Percentiles rank a stretch among this genome's conserved stretches.
Conservation (phyloP, 2,797 vertebrate species). For the Halcyon badia region DNA sequence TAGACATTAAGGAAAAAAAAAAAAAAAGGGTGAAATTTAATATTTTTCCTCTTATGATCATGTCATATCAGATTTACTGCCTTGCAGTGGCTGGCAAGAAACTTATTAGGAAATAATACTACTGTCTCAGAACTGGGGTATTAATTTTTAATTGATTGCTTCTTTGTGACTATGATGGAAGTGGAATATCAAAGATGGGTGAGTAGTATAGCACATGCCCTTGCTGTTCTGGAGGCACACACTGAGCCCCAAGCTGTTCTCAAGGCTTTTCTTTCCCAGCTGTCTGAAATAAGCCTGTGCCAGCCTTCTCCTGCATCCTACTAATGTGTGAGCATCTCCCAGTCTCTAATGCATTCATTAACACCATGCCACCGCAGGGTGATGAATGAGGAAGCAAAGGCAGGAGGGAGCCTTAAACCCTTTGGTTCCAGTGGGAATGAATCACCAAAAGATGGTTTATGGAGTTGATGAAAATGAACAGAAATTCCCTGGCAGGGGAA, state of each 20-base stretch:
- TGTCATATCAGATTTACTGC: conserved; percentile 10
- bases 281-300: background rate
- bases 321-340: background rate
- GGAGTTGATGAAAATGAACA: background rate
- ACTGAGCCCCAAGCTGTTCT: background rate
- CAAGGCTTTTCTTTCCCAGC: background rate
- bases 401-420: background rate
- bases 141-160: conserved; percentile 61
- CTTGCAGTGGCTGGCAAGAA: background rate
- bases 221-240: background rate
- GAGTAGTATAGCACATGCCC: background rate
- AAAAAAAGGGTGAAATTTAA: background rate
- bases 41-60: conserved; percentile 7
- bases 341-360: background rate
- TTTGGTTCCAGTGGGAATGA: background rate
- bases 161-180: conserved; percentile 26
- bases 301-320: background rate
- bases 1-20: too few species aligned
- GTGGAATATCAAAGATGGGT: background rate
- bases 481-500: background rate
- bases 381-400: background rate
- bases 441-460: background rate
- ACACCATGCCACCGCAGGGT: accelerated
- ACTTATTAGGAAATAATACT: conserved; percentile 44
- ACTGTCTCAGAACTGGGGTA: background rate